phyloP scores from a whole-genome alignment of 2,113 vertebrate species.

The Nannobrachium achirus region DNA sequence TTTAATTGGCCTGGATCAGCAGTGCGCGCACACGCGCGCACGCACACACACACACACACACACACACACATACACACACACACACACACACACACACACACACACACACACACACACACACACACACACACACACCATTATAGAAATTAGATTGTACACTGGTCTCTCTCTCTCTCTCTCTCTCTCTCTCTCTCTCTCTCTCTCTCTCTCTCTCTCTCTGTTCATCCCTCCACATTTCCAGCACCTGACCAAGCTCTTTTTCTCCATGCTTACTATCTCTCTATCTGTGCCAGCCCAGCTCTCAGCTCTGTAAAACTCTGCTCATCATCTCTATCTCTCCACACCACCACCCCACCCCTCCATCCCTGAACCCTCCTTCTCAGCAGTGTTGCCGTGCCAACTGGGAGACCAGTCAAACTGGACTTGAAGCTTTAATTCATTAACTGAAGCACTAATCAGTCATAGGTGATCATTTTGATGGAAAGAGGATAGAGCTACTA shows the following conservation, averaged over 20 bases:
- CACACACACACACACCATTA: slow-evolving; percentile 52
- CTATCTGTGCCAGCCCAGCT: neutral
- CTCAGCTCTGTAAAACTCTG: neutral
- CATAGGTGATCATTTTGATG: too few relatives aligned
- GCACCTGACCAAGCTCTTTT: slow-evolving; percentile 5
- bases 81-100: slow-evolving; percentile 43
- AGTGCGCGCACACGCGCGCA: slow-evolving; percentile 19
- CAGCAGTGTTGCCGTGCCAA: neutral
- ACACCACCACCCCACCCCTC: neutral
- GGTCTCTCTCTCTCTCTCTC: slow-evolving; percentile 7
- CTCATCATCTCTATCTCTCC: too few relatives aligned
- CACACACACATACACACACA: slow-evolving; percentile 45
- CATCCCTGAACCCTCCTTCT: neutral
- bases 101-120: slow-evolving; percentile 48
- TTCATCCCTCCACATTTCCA: slow-evolving; percentile 5
- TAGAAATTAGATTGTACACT: slow-evolving; percentile 59
- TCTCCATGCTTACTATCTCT: slow-evolving; percentile 1
- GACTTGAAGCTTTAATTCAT: too few relatives aligned
- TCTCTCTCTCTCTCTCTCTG: neutral
- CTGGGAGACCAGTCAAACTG: too few relatives aligned
- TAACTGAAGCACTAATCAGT: too few relatives aligned
- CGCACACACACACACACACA: slow-evolving; percentile 33
- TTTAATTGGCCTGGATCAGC: slow-evolving; percentile 73
- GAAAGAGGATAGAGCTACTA: too few relatives aligned
- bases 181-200: too few relatives aligned